phyloP scores from a whole-genome alignment of 2,888 invertebrate genomes.

The Drosophila histrio region DNA sequence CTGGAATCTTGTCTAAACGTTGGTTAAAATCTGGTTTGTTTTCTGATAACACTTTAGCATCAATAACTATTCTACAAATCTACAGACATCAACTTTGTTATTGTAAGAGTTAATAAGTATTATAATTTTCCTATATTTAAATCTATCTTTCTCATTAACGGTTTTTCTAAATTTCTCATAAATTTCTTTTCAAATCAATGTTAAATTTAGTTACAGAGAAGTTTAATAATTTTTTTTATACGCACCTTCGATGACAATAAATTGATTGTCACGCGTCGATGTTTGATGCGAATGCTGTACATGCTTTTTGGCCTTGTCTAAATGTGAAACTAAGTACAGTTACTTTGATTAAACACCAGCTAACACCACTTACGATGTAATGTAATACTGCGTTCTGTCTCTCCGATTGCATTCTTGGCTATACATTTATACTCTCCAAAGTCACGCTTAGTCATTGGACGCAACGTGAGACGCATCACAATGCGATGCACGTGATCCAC shows the following conservation, averaged over 20 bases:
- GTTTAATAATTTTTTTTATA: not conserved
- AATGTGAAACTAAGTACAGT: not conserved
- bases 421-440: conserved; percentile 92
- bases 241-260: conserved; percentile 82
- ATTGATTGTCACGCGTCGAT: conserved; percentile 76
- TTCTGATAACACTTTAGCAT: no score
- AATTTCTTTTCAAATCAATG: not conserved
- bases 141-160: no score
- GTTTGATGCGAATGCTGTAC: conserved; percentile 78
- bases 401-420: conserved; percentile 92
- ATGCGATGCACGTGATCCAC: conserved; percentile 91
- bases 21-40: no score
- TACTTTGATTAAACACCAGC: not conserved
- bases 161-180: not conserved
- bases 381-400: conserved; percentile 84
- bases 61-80: no score
- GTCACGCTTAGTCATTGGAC: conserved; percentile 87
- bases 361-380: conserved; percentile 73
- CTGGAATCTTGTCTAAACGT: no score
- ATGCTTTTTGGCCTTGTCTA: conserved; percentile 82
- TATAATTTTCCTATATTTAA: no score
- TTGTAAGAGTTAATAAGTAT: no score
- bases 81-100: no score
- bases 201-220: not conserved
- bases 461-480: conserved; percentile 89